Conservation (phyloP, 2,797 vertebrate genomes). For the Lerista edwardsae region DNA sequence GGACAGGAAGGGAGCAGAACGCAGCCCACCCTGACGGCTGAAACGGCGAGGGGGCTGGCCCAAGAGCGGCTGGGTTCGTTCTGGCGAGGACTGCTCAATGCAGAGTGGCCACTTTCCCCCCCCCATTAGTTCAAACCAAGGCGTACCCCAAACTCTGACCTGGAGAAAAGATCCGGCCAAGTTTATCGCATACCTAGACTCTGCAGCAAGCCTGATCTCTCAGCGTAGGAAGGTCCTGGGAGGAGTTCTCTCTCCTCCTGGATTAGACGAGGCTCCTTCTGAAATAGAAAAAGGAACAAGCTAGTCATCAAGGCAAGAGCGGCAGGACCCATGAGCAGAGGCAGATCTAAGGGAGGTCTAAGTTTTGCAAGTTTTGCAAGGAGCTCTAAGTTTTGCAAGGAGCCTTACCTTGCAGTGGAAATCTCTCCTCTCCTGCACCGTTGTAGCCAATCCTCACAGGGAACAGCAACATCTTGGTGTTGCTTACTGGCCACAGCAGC, state of each 20-base stretch:
- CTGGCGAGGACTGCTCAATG: not conserved
- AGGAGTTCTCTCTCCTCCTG: conserved; percentile 41
- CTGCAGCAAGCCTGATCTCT: conserved; percentile 43
- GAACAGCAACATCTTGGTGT: no score
- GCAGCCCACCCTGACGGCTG: not conserved
- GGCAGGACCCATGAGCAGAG: conserved; percentile 4
- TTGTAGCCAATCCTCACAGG: no score
- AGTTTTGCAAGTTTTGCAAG: no score
- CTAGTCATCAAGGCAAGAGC: conserved; percentile 16
- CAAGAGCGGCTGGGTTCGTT: no score
- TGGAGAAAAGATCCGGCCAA: not conserved
- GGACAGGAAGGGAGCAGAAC: not conserved
- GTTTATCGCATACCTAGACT: conserved; percentile 62
- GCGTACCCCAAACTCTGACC: no score
- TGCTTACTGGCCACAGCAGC: no score
- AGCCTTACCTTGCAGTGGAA: no score
- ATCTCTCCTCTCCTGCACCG: no score
- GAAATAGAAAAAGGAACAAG: conserved; percentile 54
- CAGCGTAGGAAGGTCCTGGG: conserved; percentile 22
- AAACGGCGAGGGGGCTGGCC: not conserved
- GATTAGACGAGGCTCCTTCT: conserved; percentile 55
- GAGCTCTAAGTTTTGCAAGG: no score
- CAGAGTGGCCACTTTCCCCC: not conserved
- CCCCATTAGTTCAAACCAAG: not conserved
- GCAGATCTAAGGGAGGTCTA: no score